These are phyloP conservation scores for Actenoides lindsayi DNA, from an alignment of 2,113 vertebrate genomes.

Conservation along the genomic window DNA sequence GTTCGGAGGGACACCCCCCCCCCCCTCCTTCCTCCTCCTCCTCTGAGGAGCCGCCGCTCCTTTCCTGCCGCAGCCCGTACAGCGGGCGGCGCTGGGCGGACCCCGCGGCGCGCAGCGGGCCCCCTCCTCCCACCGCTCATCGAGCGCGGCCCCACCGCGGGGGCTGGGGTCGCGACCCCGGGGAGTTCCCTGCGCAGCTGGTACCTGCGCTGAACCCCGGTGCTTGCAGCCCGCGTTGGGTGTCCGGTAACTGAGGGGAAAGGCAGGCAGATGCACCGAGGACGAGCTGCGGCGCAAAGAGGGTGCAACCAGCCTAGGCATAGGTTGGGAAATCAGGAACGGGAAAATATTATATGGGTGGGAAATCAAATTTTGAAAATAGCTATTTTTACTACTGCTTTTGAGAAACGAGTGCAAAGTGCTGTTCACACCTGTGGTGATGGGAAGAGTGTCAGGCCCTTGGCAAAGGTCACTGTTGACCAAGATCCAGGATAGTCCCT, in stretches of 20 bases:
- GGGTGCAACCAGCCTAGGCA: neutral
- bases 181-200: neutral
- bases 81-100: neutral
- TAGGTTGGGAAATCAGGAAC: neutral
- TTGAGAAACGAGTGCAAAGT: rapidly evolving
- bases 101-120: neutral
- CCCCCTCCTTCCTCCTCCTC: neutral
- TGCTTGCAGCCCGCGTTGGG: neutral
- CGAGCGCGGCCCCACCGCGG: neutral
- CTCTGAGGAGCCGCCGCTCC: neutral
- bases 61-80: neutral
- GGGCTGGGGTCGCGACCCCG: too few relatives aligned
- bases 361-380: neutral
- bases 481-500: neutral
- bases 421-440: neutral
- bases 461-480: neutral
- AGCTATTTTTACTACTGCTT: neutral
- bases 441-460: neutral
- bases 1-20: neutral
- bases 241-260: neutral
- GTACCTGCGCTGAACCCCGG: neutral
- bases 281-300: neutral
- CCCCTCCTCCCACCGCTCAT: neutral
- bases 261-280: neutral
- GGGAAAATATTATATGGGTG: neutral